A percentile compares a stretch with the other conserved stretches of the same genome.
Evolutionary conservation across 2,888 invertebrate genomes (phyloP).

Genomic region (Therioaphis trifolii): DNA sequence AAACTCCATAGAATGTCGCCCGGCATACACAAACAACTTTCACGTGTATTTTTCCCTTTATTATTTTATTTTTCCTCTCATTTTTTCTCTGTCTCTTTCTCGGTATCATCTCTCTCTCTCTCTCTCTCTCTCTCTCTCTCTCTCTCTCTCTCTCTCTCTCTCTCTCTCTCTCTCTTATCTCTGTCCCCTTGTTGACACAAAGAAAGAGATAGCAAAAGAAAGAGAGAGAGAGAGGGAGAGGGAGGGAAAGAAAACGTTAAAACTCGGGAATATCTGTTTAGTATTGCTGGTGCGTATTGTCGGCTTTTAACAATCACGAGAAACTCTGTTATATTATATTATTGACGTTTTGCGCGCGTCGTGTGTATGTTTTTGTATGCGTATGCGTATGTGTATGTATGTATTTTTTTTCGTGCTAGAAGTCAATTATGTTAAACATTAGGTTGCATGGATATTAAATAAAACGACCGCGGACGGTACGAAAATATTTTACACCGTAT

Average conservation of each 20-base stretch:
- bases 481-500: no score
- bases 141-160: no score
- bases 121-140: no score
- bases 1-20: constrained; percentile 51
- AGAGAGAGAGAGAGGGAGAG: neutral
- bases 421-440: constrained; percentile 1
- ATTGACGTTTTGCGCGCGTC: neutral
- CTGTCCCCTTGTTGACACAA: no score
- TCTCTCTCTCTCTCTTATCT: no score
- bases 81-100: no score
- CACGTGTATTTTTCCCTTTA: constrained; percentile 38
- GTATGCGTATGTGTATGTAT: no score
- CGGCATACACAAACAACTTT: constrained; percentile 58
- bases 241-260: constrained; percentile 31
- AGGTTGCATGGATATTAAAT: neutral
- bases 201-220: neutral
- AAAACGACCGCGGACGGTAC: no score
- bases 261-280: constrained; percentile 37
- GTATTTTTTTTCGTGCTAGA: neutral
- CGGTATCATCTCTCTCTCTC: no score
- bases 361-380: neutral
- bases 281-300: constrained; percentile 25
- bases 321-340: constrained; percentile 18
- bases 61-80: constrained; percentile 49
- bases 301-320: constrained; percentile 37